phyloP scores from a whole-genome alignment of 2,888 invertebrate genomes.

The Podotricha telesiphe region DNA sequence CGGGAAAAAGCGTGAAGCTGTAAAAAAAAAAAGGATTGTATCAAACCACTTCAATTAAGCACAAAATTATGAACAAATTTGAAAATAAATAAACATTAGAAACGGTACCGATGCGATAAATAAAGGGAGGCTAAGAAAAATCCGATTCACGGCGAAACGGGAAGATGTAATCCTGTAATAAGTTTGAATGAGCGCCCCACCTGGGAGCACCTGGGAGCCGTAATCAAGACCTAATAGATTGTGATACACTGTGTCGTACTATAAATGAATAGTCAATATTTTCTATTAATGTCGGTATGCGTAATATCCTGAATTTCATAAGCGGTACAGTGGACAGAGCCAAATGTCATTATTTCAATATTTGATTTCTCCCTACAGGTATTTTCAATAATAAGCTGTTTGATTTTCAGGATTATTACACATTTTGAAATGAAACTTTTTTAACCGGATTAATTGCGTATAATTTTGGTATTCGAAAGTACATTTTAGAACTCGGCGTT shows the following conservation, averaged over 20 bases:
- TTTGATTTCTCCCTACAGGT: too few relatives aligned
- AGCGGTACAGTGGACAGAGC: too few relatives aligned
- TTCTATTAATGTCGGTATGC: too few relatives aligned
- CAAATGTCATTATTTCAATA: too few relatives aligned
- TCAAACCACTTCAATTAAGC: neutral
- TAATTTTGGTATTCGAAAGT: too few relatives aligned
- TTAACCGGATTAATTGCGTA: too few relatives aligned
- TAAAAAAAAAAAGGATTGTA: neutral
- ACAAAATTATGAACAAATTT: neutral
- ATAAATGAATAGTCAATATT: neutral
- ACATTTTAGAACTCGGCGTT: too few relatives aligned
- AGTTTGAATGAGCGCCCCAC: slow-evolving; percentile 30
- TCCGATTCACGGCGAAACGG: slow-evolving; percentile 33
- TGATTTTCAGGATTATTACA: too few relatives aligned
- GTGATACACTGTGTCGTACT: slow-evolving; percentile 23
- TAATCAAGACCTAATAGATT: slow-evolving; percentile 36
- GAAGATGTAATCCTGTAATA: slow-evolving; percentile 39
- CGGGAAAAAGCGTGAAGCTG: too few relatives aligned
- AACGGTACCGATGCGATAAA: slow-evolving; percentile 29
- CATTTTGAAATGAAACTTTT: too few relatives aligned
- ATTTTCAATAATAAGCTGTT: too few relatives aligned
- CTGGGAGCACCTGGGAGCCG: slow-evolving; percentile 36
- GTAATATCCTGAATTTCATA: too few relatives aligned
- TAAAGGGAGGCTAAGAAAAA: slow-evolving; percentile 30
- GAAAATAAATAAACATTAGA: slow-evolving; percentile 26